Conservation (phyloP, 2,797 vertebrate species). For the Clamator glandarius region DNA sequence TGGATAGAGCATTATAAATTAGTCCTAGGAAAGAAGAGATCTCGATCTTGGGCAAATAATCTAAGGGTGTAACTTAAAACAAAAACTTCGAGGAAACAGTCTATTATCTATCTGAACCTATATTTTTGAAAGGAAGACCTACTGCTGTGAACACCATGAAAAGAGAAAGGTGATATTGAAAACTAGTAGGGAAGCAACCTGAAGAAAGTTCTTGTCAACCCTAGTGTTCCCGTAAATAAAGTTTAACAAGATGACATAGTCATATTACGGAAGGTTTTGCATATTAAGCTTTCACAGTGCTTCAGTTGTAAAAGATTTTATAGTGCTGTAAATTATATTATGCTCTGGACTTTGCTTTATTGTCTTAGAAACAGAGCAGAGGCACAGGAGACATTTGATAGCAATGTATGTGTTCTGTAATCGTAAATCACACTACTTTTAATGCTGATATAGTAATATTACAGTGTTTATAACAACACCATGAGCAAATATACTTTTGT, state of each 20-base stretch:
- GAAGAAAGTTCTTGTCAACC: constrained; percentile 63
- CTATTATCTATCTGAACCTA: constrained; percentile 25
- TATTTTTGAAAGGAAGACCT: constrained; percentile 49
- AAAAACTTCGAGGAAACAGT: neutral
- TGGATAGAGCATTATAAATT: neutral
- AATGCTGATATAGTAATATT: constrained; percentile 51
- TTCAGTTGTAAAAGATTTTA: constrained; percentile 82
- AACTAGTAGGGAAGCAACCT: constrained; percentile 35
- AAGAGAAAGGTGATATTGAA: constrained; percentile 70
- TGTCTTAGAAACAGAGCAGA: constrained; percentile 68
- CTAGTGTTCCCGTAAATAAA: constrained; percentile 77
- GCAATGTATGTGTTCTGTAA: constrained; percentile 53
- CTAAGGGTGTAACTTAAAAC: neutral
- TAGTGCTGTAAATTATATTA: constrained; percentile 83
- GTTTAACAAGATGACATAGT: constrained; percentile 84
- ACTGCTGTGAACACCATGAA: constrained; percentile 19
- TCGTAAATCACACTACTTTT: constrained; percentile 62
- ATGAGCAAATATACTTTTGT: constrained; percentile 51
- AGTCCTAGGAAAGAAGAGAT: neutral
- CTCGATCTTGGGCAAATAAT: neutral
- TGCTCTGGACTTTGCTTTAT: constrained; percentile 80
- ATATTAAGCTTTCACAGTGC: constrained; percentile 77
- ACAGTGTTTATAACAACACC: constrained; percentile 49
- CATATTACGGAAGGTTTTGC: constrained; percentile 74
- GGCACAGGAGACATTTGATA: constrained; percentile 62